Evolutionary conservation across 2,797 vertebrate species (phyloP), one percentile per base, ranked within the genome.

Genomic region (Gallinago stenura): DNA sequence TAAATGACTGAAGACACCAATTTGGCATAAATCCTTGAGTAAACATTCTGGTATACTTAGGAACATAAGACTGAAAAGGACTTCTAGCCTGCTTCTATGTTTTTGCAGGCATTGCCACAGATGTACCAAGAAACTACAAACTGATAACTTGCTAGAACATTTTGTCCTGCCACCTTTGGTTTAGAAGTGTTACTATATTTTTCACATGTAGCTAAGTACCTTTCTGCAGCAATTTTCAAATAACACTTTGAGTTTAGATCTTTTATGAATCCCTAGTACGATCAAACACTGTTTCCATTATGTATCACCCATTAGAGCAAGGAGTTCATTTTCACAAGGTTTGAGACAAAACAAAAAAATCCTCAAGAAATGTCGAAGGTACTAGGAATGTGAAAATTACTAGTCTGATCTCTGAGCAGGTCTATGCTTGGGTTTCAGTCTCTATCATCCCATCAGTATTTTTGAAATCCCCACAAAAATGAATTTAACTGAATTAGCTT

Each of bases 341-440:
- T 89, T 83, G 71, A 91, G 28, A 89, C 12, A 60, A 93, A 95
- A 19, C 12, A 80, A 39, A 75, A 62, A 94, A 84, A 53, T 58
- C 28, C 11, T 85, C 16, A 22, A 50, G 41, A 64, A 92, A 71
- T 62, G 16, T 18, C 5, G 4, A 94, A 92, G 24, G 6, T 4
- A 73, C 20, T 60, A n/a, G 2, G 12, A 81, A 89, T 18, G 19
- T 61, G 61, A 64, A 84, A 90, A 84, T 54, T 51, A 62, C 8
- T 57, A 26, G 8, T 69, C 64, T 90, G 71, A 64, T 51, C 31
- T 46, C 62, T 69, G 46, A 66, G 43, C 33, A 76, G 5, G 33
- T 53, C 30, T 58, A 75, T 77, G 6, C 39, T 75, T 66, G 26
- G 54, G 33, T 56, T 83, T 76, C 30, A 61, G 33, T 17, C 12